Percentiles rank a stretch among this genome's conserved stretches.
Evolutionary conservation across 1,140 invertebrate genomes (phyloP).

Genomic region (Drosophila varians): DNA sequence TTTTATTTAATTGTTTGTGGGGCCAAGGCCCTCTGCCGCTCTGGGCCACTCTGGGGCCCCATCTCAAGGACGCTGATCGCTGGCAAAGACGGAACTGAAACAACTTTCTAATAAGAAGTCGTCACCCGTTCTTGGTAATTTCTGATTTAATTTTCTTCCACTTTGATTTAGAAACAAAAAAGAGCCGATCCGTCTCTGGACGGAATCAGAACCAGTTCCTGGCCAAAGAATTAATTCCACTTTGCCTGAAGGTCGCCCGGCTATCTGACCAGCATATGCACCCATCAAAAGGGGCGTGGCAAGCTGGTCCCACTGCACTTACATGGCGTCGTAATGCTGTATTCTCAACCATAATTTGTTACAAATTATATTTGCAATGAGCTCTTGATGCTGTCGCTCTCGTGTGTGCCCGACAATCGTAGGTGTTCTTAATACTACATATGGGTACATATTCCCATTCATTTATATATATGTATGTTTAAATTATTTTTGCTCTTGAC

Average conservation of each 20-base stretch:
- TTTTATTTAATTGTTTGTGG: conserved; percentile 14
- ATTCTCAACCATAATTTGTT: conserved; percentile 56
- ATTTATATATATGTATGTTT: conserved; percentile 2
- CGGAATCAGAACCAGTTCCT: conserved; percentile 68
- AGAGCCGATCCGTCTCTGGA: conserved; percentile 29
- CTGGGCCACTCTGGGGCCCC: conserved; percentile 17
- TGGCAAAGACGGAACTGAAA: conserved; percentile 71
- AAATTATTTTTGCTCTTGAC: conserved; percentile 39
- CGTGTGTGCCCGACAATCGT: conserved; percentile 16
- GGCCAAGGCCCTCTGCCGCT: conserved; percentile 71
- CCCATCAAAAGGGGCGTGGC: conserved; percentile 48
- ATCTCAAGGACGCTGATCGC: conserved; percentile 53
- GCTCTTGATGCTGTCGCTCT: conserved; percentile 10
- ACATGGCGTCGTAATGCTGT: conserved; percentile 25
- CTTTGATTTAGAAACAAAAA: conserved; percentile 40
- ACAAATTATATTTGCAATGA: conserved; percentile 32
- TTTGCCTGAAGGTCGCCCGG: conserved; percentile 64
- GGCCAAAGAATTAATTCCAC: conserved; percentile 51
- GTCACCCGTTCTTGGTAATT: conserved; percentile 50
- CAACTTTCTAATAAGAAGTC: conserved; percentile 78
- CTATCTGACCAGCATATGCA: conserved; percentile 34
- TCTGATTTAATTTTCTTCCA: conserved; percentile 74
- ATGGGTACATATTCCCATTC: conserved; percentile 19
- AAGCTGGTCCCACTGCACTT: conserved; percentile 16
- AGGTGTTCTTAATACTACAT: conserved; percentile 30